Evolutionary conservation across 2,113 vertebrate species (phyloP), one percentile per base, ranked within the genome.

Genomic region (Paratilapia polleni): DNA sequence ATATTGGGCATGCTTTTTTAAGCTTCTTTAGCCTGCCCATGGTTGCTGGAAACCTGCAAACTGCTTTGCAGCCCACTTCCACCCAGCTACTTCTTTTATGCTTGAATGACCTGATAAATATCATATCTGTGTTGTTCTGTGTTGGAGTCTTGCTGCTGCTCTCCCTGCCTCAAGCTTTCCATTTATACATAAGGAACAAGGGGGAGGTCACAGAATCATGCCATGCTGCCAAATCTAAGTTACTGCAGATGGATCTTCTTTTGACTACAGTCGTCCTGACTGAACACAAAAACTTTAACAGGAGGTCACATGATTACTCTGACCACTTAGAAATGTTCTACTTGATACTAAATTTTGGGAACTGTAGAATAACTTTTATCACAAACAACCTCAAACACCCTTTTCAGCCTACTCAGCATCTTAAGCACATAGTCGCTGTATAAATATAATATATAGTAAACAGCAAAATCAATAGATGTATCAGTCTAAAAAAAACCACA

Each of bases 71-170:
- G 47, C 47, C 47, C 47, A 54, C 68, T 73, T 73, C 68, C 11
- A 73, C 68, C 68, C 68, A 34, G 26, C 68, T 73, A 26, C 26
- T 73, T 31, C 68, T 73, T 73, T 73, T 24, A 73, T 52, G 26
- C 26, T 73, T 52, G 66, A 26, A 70, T 28, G 26, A 73, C 68
- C 26, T 31, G 54, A 54, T 73, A 54, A 73, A 73, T 73, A 52
- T 31, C 47, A 54, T 4, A 1, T 54, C 47, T 73, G 26, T 12
- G 28, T 73, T 52, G 47, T 26, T 73, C 66, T 73, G 24, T 52
- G 24, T 31, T 31, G 26, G 26, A 26, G 68, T 34, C 26, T 14
- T 54, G 17, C 19, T 49, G 43, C 66, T 73, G 68, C 26, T 73
- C 47, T 73, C 26, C 52, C 26, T 0, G 4, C 47, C 31, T 58